phyloP scores from a whole-genome alignment of 2,888 invertebrate species.

The Atherix ibis region DNA sequence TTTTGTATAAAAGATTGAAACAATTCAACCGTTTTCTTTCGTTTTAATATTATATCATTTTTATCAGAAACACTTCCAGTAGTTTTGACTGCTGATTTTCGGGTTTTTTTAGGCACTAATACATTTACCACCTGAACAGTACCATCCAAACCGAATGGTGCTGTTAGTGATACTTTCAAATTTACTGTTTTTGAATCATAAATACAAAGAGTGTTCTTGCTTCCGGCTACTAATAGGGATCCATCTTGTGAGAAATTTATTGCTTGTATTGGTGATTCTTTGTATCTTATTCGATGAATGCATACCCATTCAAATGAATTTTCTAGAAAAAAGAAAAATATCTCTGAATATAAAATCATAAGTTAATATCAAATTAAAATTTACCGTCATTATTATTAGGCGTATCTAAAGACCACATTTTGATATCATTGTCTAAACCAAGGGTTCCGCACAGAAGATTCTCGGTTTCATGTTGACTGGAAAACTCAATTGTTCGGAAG shows the following conservation, averaged over 20 bases:
- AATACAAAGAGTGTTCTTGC: conserved; percentile 47
- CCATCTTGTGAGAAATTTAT: conserved; percentile 58
- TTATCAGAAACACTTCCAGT: conserved; percentile 5
- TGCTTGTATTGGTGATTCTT: conserved; percentile 39
- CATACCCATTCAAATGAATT: conserved; percentile 48
- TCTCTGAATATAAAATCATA: conserved; percentile 1
- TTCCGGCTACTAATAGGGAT: conserved; percentile 56
- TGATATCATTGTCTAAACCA: conserved; percentile 51
- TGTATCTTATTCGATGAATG: conserved; percentile 44
- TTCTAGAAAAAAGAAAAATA: conserved; percentile 24
- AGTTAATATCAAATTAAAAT: conserved; percentile 14
- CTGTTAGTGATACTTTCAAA: conserved; percentile 39
- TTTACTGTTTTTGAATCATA: conserved; percentile 47
- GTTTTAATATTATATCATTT: conserved; percentile 14
- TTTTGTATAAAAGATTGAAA: conserved; percentile 21
- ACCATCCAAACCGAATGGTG: conserved; percentile 23
- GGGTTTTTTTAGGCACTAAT: conserved; percentile 10
- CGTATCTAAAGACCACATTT: conserved; percentile 49
- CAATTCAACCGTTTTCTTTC: conserved; percentile 19
- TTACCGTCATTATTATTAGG: conserved; percentile 39
- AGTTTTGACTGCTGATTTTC: too few relatives aligned
- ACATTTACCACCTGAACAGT: conserved; percentile 23
- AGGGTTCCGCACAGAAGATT: conserved; percentile 44
- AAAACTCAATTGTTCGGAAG: conserved; percentile 43
- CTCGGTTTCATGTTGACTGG: conserved; percentile 35